Percentiles rank a stretch among this genome's conserved stretches.
These are phyloP conservation scores for Cacatua alba DNA, from an alignment of 2,113 vertebrate genomes.

Conservation along the genomic window DNA sequence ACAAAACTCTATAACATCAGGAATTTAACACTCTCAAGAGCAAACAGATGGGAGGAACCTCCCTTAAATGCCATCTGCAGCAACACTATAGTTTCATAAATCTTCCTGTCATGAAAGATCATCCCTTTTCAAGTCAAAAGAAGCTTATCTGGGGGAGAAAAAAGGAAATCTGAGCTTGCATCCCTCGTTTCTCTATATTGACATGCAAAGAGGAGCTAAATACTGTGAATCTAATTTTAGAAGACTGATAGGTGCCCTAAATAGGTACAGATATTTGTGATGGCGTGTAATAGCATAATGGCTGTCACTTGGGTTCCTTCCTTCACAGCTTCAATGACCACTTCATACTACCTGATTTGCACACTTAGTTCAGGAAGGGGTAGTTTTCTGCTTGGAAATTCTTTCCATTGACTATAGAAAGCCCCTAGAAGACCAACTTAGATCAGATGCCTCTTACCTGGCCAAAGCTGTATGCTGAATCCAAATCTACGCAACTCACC, in stretches of 20 bases:
- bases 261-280: neutral
- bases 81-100: neutral
- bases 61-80: neutral
- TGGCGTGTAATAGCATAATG: neutral
- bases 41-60: constrained; percentile 32
- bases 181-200: neutral
- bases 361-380: neutral
- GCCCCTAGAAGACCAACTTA: neutral
- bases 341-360: neutral
- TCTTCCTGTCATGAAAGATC: neutral
- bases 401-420: neutral
- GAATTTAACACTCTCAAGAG: neutral
- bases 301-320: neutral
- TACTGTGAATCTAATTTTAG: neutral
- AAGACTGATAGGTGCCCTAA: neutral
- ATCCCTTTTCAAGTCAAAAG: neutral
- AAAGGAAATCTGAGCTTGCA: constrained; percentile 39
- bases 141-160: neutral
- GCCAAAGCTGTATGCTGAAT: neutral
- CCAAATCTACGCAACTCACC: neutral
- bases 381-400: neutral
- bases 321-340: neutral
- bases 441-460: accelerated
- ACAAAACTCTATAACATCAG: neutral
- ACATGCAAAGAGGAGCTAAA: neutral